phyloP scores from a whole-genome alignment of 2,797 vertebrate genomes.

The Perodicticus potto region DNA sequence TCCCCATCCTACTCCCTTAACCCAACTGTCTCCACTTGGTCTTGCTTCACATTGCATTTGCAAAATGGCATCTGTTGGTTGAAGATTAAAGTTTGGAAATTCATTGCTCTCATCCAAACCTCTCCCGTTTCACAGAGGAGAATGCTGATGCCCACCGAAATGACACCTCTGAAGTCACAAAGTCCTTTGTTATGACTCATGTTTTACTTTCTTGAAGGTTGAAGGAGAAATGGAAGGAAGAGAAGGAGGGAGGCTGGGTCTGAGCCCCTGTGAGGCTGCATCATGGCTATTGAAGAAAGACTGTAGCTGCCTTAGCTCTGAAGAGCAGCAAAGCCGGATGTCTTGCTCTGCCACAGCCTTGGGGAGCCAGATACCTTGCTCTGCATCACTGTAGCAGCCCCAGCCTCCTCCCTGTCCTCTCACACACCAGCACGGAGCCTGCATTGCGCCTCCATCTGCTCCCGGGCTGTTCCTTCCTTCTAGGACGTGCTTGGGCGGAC shows the following conservation, averaged over 20 bases:
- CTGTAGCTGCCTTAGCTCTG: background rate
- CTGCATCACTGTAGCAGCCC: accelerated
- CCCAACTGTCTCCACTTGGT: background rate
- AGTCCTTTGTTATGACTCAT: background rate
- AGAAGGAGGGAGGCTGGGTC: background rate
- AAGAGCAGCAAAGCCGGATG: accelerated
- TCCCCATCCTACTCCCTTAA: background rate
- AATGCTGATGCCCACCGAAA: background rate
- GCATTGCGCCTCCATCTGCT: background rate
- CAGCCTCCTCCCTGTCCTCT: background rate
- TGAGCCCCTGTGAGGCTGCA: background rate
- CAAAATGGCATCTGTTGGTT: background rate
- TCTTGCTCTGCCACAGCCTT: background rate
- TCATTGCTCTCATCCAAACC: background rate
- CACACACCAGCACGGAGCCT: background rate
- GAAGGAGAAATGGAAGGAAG: background rate
- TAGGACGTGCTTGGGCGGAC: background rate
- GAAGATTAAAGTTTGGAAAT: background rate
- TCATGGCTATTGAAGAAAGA: background rate
- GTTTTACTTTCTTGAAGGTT: background rate
- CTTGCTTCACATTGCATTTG: background rate
- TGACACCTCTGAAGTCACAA: background rate
- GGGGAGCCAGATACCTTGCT: accelerated
- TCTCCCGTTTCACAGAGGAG: background rate
- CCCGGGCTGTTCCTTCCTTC: background rate